These are phyloP conservation scores for Pomacea canaliculata DNA, from an alignment of 2,888 invertebrate genomes.

Conservation along the genomic window DNA sequence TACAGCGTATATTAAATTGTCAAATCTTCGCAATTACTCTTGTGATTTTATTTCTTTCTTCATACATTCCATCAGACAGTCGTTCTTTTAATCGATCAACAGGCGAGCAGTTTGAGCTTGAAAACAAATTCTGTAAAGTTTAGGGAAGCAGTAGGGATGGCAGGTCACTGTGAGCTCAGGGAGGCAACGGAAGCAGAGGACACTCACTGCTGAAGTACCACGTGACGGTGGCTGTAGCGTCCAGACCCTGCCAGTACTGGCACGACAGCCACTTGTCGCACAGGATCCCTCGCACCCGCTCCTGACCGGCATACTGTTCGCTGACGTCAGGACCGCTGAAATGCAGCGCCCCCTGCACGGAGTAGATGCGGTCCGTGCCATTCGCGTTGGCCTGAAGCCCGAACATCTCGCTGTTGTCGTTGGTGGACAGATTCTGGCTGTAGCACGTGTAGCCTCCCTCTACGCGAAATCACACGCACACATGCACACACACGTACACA, in stretches of 20 bases:
- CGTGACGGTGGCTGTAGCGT: conserved; percentile 13
- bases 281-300: conserved; percentile 14
- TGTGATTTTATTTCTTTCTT: too few species aligned
- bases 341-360: conserved; percentile 22
- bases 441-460: conserved; percentile 14
- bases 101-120: too few species aligned
- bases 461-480: not conserved
- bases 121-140: too few species aligned
- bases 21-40: too few species aligned
- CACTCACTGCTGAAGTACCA: conserved; percentile 29
- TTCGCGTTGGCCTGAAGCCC: not conserved
- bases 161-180: too few species aligned
- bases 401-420: conserved; percentile 20
- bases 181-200: not conserved
- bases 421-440: conserved; percentile 8
- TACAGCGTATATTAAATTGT: too few species aligned
- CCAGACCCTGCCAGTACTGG: conserved; percentile 24
- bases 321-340: conserved; percentile 3
- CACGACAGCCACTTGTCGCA: conserved; percentile 27
- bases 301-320: conserved; percentile 6
- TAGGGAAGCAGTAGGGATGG: too few species aligned
- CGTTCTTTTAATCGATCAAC: too few species aligned
- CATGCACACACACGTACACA: not conserved
- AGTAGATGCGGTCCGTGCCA: conserved; percentile 13
- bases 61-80: too few species aligned